Evolutionary conservation across 2,888 invertebrate genomes (phyloP), one percentile per base, ranked within the genome.

Genomic region (Rhingia rostrata): DNA sequence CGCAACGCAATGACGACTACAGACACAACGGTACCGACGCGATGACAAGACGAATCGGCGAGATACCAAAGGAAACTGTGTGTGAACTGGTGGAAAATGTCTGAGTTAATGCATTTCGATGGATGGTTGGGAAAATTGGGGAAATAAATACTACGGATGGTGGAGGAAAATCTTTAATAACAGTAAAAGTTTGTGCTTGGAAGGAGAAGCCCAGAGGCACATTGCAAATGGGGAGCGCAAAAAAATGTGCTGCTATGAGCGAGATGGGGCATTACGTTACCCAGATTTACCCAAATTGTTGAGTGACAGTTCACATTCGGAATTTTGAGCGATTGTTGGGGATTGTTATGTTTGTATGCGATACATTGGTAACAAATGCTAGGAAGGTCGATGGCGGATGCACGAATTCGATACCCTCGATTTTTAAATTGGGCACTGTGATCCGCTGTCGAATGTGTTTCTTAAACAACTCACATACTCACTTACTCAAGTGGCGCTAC

Each of bases 31-130:
- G 35, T 74, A 47, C 53, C 53, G 53, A 67, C 43, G 43, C 53
- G 53, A 67, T 35, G 43, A 73, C 67, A 63, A 61, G 10, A 14
- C 49, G n/a, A 80, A 54, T 61, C 60, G 61, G 32, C 56, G 69
- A 53, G 73, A 74, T 67, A 69, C 73, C 79, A 74, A 72, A 79
- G 63, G 56, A 69, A 83, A 83, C 82, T 82, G 72, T 43, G 66
- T 69, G 67, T 63, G 77, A 47, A 54, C 67, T 79, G 69, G 22
- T 73, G 79, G 83, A 54, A 73, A 83, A 72, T 72, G 39, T 66
- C 30, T 32, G 54, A 72, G 70, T 67, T n/a, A 73, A 58, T 83
- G 73, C 83, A 79, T 49, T 73, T 61, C 49, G 60, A 3, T 53
- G 47, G 61, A 60, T 67, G 43, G 58, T 53, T 63, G 82, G 39